Base-by-base conservation (phyloP, 1,140 invertebrate genomes). In the Delia radicum region DNA sequence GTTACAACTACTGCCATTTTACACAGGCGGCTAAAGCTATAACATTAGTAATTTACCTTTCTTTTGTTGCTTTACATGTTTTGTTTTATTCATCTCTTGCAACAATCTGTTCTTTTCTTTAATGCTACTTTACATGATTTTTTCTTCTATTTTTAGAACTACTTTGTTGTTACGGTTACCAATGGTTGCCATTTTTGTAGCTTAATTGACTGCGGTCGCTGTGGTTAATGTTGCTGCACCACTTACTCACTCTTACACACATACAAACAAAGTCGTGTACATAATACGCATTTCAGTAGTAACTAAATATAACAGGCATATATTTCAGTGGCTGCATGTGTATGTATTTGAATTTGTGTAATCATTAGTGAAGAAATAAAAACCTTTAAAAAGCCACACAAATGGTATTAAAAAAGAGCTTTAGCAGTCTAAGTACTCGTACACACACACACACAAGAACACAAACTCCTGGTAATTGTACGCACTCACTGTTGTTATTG, bases 191-290 rank as follows among this genome's bases (percentile, higher is more conserved):
- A 69, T 69, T 69, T 69, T 69, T 69, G 65, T 69, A 69, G 65
- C 65, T 69, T 69, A 69, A 69, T 69, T 33, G 65, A 69, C 65
- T 69, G 65, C 31, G 65, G 65, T 69, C 65, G 65, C 65, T 69
- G 65, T 69, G 65, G 65, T 69, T 69, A 69, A 69, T 69, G 65
- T 69, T 69, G 65, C 65, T n/a, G n/a, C n/a, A n/a, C n/a, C n/a
- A n/a, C n/a, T 33, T 55, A 48, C 46, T 18, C 1, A 48, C 46
- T 18, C n/a, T 10, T 3, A 6, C 18, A 55, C n/a, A n/a, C n/a
- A n/a, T n/a, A n/a, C n/a, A n/a, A n/a, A 2, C 46, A 21, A 55
- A 18, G 18, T 21, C 46, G 18, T 55, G 12, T 55, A 21, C n/a
- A 3, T 18, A 1, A 48, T 21, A 48, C 46, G 46, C 46, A 48